Percentiles rank a stretch among this genome's conserved stretches.
Evolutionary conservation across 2,113 vertebrate species (phyloP).

Genomic region (Aspidoscelis tigris): DNA sequence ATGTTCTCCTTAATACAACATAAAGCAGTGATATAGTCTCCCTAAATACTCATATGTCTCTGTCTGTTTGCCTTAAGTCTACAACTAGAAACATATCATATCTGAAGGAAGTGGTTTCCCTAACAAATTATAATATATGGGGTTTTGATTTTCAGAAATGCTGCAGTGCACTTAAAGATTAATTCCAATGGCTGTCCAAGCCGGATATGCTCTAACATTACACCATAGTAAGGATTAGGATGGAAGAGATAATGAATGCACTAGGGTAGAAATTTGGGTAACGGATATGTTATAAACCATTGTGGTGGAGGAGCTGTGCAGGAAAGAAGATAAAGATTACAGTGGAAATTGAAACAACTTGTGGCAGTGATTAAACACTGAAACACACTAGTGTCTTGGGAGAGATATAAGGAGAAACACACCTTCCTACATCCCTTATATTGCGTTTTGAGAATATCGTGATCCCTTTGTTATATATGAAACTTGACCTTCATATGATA

Average conservation of each 20-base stretch:
- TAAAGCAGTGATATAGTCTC: neutral
- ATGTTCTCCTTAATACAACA: neutral
- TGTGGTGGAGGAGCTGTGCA: neutral
- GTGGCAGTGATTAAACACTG: constrained; percentile 50
- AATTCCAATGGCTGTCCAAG: constrained; percentile 33
- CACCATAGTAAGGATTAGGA: constrained; percentile 6
- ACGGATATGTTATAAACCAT: constrained; percentile 54
- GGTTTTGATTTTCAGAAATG: constrained; percentile 60
- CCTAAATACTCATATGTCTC: constrained; percentile 38
- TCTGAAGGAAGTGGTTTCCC: constrained; percentile 49
- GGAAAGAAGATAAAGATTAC: constrained; percentile 25
- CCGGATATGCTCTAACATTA: constrained; percentile 43
- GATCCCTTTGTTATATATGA: constrained; percentile 35
- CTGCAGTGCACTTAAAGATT: constrained; percentile 34
- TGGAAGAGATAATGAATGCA: constrained; percentile 49
- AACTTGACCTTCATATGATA: constrained; percentile 4
- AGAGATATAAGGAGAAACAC: constrained; percentile 39
- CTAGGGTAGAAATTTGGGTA: constrained; percentile 40
- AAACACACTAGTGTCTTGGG: constrained; percentile 33
- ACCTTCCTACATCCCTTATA: constrained; percentile 12
- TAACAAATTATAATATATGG: constrained; percentile 30
- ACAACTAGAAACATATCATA: constrained; percentile 33
- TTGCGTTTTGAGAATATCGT: constrained; percentile 11
- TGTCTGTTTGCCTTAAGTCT: constrained; percentile 22
- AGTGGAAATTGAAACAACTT: constrained; percentile 38